phyloP scores from a whole-genome alignment of 2,888 invertebrate species.

The Antitype chi region DNA sequence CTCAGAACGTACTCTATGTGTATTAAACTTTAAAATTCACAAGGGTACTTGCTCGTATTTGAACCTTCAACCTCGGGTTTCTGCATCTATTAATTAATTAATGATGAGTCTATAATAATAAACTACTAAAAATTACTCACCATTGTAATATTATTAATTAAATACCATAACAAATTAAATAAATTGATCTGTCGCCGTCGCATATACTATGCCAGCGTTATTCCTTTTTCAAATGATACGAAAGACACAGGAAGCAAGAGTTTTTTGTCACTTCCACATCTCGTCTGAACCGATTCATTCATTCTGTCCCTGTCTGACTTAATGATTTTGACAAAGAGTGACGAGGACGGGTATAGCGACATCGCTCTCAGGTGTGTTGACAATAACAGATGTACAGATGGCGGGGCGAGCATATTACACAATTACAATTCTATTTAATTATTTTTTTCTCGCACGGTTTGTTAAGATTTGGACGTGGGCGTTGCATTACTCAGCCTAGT shows the following conservation, averaged over 20 bases:
- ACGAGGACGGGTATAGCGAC: constrained; percentile 71
- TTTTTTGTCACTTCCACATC: constrained; percentile 90
- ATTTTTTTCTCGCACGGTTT: constrained; percentile 84
- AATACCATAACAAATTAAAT: neutral
- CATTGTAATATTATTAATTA: neutral
- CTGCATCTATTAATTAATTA: neutral
- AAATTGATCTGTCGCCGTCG: constrained; percentile 64
- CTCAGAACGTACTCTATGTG: too few relatives aligned
- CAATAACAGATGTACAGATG: constrained; percentile 89
- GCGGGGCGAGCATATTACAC: constrained; percentile 87
- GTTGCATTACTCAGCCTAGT: constrained; percentile 75
- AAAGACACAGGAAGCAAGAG: constrained; percentile 90
- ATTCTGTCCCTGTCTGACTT: constrained; percentile 71
- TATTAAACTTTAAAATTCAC: too few relatives aligned
- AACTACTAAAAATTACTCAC: neutral
- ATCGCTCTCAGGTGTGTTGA: constrained; percentile 88
- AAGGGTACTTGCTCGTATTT: too few relatives aligned
- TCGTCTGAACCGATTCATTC: constrained; percentile 77
- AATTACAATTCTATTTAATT: constrained; percentile 90
- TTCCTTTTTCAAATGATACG: constrained; percentile 90
- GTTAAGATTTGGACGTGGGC: constrained; percentile 83
- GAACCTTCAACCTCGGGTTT: too few relatives aligned
- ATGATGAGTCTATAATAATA: neutral
- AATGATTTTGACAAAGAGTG: constrained; percentile 48
- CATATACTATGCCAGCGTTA: constrained; percentile 81